Conservation (phyloP, 92 coral and sea anemone species). For the Pocillopora meandrina region DNA sequence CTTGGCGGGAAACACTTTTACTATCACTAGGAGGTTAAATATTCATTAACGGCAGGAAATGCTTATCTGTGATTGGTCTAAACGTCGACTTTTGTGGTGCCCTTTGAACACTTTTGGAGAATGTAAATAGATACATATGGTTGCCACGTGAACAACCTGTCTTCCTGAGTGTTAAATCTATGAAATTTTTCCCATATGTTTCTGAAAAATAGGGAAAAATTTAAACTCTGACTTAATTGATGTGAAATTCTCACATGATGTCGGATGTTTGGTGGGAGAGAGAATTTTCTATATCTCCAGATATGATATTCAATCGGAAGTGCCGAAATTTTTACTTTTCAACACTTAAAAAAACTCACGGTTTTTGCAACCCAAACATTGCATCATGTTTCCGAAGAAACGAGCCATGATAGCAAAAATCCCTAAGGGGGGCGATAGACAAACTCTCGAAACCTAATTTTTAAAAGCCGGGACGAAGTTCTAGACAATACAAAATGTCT, state of each 20-base stretch:
- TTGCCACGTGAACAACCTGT: conserved; percentile 28
- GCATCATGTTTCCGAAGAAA: conserved; percentile 33
- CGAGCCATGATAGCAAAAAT: conserved; percentile 14
- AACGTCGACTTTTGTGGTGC: background rate
- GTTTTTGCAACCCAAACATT: conserved; percentile 3
- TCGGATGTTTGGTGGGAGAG: too few relatives aligned
- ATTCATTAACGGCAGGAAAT: background rate
- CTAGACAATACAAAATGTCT: background rate
- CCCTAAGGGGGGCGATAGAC: background rate
- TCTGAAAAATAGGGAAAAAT: background rate
- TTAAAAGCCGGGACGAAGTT: background rate
- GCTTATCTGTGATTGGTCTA: conserved; percentile 28
- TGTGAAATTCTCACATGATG: too few relatives aligned
- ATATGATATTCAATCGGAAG: background rate
- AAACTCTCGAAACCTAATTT: background rate
- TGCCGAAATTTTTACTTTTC: background rate
- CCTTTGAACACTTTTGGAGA: conserved; percentile 5
- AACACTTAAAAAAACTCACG: background rate
- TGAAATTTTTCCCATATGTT: background rate
- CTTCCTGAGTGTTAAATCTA: background rate
- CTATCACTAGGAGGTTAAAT: background rate
- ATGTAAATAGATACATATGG: conserved; percentile 17
- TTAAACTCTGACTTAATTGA: background rate
- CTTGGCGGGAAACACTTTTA: conserved; percentile 33
- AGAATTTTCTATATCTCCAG: too few relatives aligned